These are phyloP conservation scores for Erebia palarica DNA, from an alignment of 2,888 invertebrate species.

Conservation along the genomic window DNA sequence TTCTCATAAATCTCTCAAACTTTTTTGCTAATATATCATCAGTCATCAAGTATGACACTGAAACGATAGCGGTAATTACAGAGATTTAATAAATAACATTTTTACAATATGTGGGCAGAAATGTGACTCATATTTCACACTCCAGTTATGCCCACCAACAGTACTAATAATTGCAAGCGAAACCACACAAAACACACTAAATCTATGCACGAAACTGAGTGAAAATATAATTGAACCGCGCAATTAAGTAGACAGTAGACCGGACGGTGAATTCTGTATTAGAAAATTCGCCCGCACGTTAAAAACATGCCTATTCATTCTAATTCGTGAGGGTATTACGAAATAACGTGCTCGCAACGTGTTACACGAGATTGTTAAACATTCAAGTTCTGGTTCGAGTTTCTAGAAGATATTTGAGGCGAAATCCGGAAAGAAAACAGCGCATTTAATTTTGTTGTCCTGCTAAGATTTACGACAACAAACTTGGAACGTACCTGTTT, in stretches of 20 bases:
- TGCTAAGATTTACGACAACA: slow-evolving; percentile 62
- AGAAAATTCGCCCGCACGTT: slow-evolving; percentile 37
- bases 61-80: slow-evolving; percentile 40
- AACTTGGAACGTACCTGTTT: slow-evolving; percentile 68
- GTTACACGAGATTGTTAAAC: slow-evolving; percentile 39
- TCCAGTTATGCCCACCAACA: slow-evolving; percentile 78
- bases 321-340: slow-evolving; percentile 64
- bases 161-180: slow-evolving; percentile 71
- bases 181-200: slow-evolving; percentile 69
- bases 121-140: slow-evolving; percentile 79
- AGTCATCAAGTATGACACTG: slow-evolving; percentile 19
- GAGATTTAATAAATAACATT: slow-evolving; percentile 60
- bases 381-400: slow-evolving; percentile 30
- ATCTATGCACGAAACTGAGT: slow-evolving; percentile 72
- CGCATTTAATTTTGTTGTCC: slow-evolving; percentile 59
- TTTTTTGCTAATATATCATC: slow-evolving; percentile 7
- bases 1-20: not conserved
- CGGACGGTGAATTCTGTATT: slow-evolving; percentile 43
- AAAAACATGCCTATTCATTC: slow-evolving; percentile 32
- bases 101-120: slow-evolving; percentile 69
- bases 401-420: slow-evolving; percentile 44
- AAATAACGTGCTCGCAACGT: slow-evolving; percentile 51
- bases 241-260: slow-evolving; percentile 40
- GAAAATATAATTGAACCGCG: slow-evolving; percentile 54
- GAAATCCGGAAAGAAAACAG: slow-evolving; percentile 61